Evolutionary conservation across 2,113 vertebrate species (phyloP).

Genomic region (Bostrychus sinensis): DNA sequence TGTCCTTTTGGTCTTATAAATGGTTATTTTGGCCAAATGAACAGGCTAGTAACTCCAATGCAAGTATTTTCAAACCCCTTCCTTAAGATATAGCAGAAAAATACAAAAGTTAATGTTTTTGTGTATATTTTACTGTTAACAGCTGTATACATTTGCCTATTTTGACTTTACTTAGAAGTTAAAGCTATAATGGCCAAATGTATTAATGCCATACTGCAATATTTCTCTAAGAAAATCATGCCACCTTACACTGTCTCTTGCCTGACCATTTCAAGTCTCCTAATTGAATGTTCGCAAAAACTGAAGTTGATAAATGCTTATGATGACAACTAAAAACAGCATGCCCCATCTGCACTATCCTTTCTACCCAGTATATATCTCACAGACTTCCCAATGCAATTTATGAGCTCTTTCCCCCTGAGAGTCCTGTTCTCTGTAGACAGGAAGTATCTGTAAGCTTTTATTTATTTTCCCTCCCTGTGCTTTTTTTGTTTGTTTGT

Average conservation of each 20-base stretch:
- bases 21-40: too few species aligned
- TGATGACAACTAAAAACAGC: neutral
- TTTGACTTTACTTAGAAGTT: too few species aligned
- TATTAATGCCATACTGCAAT: too few species aligned
- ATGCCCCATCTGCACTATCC: neutral
- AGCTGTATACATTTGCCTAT: too few species aligned
- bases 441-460: neutral
- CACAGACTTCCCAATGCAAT: neutral
- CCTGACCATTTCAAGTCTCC: neutral
- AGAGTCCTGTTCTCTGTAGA: conserved; percentile 13
- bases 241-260: neutral
- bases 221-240: neutral
- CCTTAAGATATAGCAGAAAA: too few species aligned
- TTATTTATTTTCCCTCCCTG: conserved; percentile 21
- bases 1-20: too few species aligned
- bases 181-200: too few species aligned
- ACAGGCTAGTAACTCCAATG: too few species aligned
- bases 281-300: neutral
- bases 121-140: too few species aligned
- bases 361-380: neutral
- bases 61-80: too few species aligned
- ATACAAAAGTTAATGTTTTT: too few species aligned
- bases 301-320: neutral
- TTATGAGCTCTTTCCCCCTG: neutral
- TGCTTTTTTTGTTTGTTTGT: conserved; percentile 2